phyloP scores from a whole-genome alignment of 2,888 invertebrate species.

The Pinctada fucata region DNA sequence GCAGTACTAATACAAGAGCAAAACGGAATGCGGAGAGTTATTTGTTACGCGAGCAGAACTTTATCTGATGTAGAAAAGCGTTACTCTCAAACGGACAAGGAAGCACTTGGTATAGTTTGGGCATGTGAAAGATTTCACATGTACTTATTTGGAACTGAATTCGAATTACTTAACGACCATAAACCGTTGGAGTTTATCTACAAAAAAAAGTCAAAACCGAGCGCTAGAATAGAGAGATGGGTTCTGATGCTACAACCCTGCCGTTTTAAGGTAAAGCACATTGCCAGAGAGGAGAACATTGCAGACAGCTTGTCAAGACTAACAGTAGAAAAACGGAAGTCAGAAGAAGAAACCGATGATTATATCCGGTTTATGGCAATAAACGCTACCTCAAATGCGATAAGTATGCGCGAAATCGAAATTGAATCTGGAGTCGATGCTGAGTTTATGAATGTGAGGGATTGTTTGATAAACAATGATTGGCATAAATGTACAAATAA shows the following conservation, averaged over 20 bases:
- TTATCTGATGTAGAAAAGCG: constrained; percentile 35
- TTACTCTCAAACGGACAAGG: constrained; percentile 53
- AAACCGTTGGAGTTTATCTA: neutral
- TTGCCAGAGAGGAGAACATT: neutral
- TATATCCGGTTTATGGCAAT: too few species aligned
- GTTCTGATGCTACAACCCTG: neutral
- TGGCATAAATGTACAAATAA: constrained; percentile 13
- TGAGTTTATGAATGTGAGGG: constrained; percentile 15
- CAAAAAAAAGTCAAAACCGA: neutral
- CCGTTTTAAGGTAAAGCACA: constrained; percentile 4
- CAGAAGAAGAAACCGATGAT: too few species aligned
- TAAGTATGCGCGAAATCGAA: constrained; percentile 37
- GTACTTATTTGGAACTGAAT: constrained; percentile 51
- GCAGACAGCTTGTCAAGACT: neutral
- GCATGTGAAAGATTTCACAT: constrained; percentile 56
- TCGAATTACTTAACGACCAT: constrained; percentile 13
- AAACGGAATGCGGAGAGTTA: constrained; percentile 15
- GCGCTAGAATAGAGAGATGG: neutral
- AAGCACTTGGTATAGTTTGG: constrained; percentile 52
- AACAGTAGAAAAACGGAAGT: too few species aligned
- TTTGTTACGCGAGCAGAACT: constrained; percentile 40
- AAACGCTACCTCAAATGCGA: constrained; percentile 31
- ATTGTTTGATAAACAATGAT: constrained; percentile 1
- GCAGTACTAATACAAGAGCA: constrained; percentile 38
- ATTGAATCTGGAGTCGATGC: constrained; percentile 26